Percentiles rank a stretch among this genome's conserved stretches.
Evolutionary conservation across 2,797 vertebrate species (phyloP).

Genomic region (Graptemys geographica): DNA sequence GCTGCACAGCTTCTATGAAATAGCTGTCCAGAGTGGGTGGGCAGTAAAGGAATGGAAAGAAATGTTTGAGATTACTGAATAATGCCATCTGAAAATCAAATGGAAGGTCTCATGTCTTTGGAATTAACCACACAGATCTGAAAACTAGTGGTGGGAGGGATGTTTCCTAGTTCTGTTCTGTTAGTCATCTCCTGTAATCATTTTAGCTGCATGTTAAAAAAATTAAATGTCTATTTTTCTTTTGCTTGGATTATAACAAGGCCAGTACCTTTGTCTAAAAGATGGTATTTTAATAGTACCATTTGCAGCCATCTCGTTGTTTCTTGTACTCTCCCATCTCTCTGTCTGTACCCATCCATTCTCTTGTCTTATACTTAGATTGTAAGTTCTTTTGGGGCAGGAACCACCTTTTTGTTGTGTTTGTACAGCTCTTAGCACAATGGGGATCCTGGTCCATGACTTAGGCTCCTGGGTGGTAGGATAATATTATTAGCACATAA

Average conservation of each 20-base stretch:
- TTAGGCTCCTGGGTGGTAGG: background rate
- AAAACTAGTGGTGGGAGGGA: background rate
- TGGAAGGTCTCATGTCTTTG: background rate
- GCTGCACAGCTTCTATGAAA: background rate
- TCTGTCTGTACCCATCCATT: background rate
- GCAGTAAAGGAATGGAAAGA: background rate
- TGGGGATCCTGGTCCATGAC: background rate
- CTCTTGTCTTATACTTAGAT: background rate
- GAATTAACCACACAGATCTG: background rate
- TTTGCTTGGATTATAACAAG: background rate
- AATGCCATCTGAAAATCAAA: background rate
- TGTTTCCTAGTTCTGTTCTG: background rate
- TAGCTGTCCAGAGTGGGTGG: background rate
- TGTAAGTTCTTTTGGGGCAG: background rate
- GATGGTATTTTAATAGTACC: background rate
- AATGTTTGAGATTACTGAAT: background rate
- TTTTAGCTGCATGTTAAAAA: background rate
- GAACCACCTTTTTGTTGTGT: background rate
- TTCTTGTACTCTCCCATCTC: background rate
- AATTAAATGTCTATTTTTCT: background rate
- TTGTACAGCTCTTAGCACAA: background rate
- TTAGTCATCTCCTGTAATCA: background rate
- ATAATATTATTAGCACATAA: background rate
- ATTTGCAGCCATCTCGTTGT: background rate
- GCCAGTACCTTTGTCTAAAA: background rate